Conservation (phyloP, 2,797 vertebrate genomes). For the Rhynchonycteris naso region DNA sequence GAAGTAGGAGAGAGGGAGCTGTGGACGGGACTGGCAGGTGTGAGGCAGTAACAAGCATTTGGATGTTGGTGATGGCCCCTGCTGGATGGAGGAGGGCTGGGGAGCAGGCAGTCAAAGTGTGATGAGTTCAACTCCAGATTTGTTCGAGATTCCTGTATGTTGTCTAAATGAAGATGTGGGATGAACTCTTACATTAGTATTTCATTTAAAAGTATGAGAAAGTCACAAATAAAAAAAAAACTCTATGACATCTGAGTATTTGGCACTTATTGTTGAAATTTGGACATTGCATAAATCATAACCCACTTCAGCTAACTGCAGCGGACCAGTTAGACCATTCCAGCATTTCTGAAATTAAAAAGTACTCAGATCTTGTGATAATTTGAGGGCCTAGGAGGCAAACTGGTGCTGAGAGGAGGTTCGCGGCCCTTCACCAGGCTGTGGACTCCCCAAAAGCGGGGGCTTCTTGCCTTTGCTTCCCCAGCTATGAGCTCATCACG, state of each 20-base stretch:
- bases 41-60: background rate
- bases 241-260: background rate
- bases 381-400: background rate
- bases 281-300: background rate
- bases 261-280: background rate
- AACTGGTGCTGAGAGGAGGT: background rate
- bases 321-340: background rate
- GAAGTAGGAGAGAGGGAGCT: background rate
- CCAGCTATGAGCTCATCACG: background rate
- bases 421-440: background rate
- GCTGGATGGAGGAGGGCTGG: background rate
- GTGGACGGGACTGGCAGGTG: background rate
- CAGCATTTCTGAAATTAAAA: background rate
- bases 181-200: background rate
- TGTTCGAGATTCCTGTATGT: background rate
- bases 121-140: background rate
- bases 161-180: background rate
- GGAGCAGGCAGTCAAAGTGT: rapidly evolving
- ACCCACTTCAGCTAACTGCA: background rate
- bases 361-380: background rate
- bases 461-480: background rate
- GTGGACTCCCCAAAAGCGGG: background rate
- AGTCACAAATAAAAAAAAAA: background rate
- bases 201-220: slow-evolving; percentile 45
- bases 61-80: background rate